Base-by-base conservation (phyloP, 2,888 invertebrate genomes). In the Acleris emargana region DNA sequence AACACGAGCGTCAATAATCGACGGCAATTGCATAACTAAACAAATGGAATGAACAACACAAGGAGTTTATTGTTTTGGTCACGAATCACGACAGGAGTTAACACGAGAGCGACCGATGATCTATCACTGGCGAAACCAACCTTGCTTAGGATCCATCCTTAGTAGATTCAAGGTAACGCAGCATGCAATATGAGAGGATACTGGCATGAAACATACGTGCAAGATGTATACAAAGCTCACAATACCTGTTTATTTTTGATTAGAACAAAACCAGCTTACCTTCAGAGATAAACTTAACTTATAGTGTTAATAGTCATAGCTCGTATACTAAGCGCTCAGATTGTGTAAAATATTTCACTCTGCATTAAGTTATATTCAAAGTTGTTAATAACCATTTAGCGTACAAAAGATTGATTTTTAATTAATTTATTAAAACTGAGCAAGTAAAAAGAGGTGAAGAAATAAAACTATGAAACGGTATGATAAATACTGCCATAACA, bases 101-200 rank as follows among this genome's bases (percentile, higher is more conserved):
- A 38, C 17, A 52, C 63, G 59, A 52, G 62, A 68, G 64, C 61
- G 72, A 54, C 51, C 68, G 68, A 68, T 43, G 68, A 68, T 43
- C 52, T 73, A 72, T 76, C 69, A 80, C 80, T 81, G 77, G 78
- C 75, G 72, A 73, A 80, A 90, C 92, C 87, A 90, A 93, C 93
- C 93, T 93, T 85, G 88, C 76, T 84, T 87, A 66, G 88, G 82
- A 82, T 93, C 93, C 93, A 93, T 93, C 88, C 88, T 88, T 83
- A 77, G 73, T 55, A 50, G 55, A 58, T 75, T 81, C 79, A 83
- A 83, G 78, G 80, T 79, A 81, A 84, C 82, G 93, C 93, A 90
- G 93, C 93, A 92, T 93, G 93, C 92, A 89, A 93, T 87, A 86
- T 74, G 77, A 84, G 82, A 88, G 87, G 87, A 81, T 73, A 80